A percentile compares a stretch with the other conserved stretches of the same genome.
phyloP scores from a whole-genome alignment of 2,797 vertebrate species.

The Otolemur crassicaudatus region DNA sequence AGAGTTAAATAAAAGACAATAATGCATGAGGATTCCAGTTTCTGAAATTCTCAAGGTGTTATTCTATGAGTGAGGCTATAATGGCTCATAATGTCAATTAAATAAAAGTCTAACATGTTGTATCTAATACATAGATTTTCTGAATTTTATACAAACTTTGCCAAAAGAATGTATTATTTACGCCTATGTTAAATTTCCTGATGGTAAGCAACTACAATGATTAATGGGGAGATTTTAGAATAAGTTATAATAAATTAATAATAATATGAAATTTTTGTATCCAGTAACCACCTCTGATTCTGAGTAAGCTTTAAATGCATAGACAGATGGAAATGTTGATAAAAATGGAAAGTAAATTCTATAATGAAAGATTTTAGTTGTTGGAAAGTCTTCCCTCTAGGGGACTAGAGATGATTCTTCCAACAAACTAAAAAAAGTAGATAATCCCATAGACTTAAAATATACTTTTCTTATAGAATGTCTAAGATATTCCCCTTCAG shows the following conservation, averaged over 20 bases:
- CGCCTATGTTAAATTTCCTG: constrained; percentile 24
- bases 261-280: background rate
- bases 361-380: background rate
- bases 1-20: constrained; percentile 78
- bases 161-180: constrained; percentile 52
- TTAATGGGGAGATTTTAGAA: constrained; percentile 11
- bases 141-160: constrained; percentile 48
- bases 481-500: background rate
- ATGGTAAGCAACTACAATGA: background rate
- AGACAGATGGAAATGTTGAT: constrained; percentile 24
- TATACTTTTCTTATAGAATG: background rate
- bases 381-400: background rate
- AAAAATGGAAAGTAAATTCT: constrained; percentile 24
- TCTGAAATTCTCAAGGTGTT: constrained; percentile 80
- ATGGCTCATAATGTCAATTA: constrained; percentile 65
- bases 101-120: constrained; percentile 60
- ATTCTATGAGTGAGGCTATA: constrained; percentile 67
- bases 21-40: constrained; percentile 81
- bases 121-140: constrained; percentile 9
- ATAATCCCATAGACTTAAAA: constrained; percentile 39
- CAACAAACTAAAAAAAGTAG: background rate
- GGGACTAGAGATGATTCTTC: background rate
- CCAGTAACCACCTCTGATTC: constrained; percentile 17
- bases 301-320: background rate
- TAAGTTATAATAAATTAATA: constrained; percentile 30